These are phyloP conservation scores for Tanaodytes sp. DNA, from an alignment of 2,888 invertebrate genomes.

Conservation along the genomic window DNA sequence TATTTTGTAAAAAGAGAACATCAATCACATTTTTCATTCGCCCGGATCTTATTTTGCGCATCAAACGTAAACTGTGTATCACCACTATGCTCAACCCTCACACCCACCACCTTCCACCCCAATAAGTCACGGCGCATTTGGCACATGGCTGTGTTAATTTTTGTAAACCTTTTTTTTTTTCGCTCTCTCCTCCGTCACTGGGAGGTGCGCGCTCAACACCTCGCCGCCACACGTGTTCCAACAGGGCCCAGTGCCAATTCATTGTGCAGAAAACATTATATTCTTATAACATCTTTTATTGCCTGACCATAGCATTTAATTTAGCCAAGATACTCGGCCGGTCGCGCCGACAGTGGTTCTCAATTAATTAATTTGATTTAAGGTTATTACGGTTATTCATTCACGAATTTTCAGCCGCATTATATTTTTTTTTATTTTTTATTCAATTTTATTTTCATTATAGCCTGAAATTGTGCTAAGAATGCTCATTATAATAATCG, in stretches of 20 bases:
- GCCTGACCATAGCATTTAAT: constrained; percentile 61
- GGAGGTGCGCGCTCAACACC: constrained; percentile 38
- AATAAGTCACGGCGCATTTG: constrained; percentile 71
- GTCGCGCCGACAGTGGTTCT: constrained; percentile 58
- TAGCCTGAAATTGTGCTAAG: too few relatives aligned
- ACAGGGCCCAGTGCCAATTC: constrained; percentile 49
- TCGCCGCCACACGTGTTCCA: constrained; percentile 48
- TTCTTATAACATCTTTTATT: constrained; percentile 46
- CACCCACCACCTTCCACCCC: constrained; percentile 55
- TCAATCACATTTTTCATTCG: constrained; percentile 60
- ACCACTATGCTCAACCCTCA: constrained; percentile 32
- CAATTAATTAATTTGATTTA: constrained; percentile 17
- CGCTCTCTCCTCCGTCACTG: constrained; percentile 43
- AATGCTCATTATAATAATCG: too few relatives aligned
- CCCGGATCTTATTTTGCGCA: constrained; percentile 61
- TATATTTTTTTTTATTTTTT: too few relatives aligned
- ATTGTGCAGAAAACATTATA: constrained; percentile 46
- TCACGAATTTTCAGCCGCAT: too few relatives aligned
- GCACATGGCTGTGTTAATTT: constrained; percentile 68
- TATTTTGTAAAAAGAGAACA: too few relatives aligned
- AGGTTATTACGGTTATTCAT: too few relatives aligned
- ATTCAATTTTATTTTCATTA: too few relatives aligned
- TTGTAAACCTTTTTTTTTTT: constrained; percentile 53
- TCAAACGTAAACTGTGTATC: constrained; percentile 21
- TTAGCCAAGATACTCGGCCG: constrained; percentile 62